Evolutionary conservation across 2,888 invertebrate genomes (phyloP).

Genomic region (Andrena chrysosceles): DNA sequence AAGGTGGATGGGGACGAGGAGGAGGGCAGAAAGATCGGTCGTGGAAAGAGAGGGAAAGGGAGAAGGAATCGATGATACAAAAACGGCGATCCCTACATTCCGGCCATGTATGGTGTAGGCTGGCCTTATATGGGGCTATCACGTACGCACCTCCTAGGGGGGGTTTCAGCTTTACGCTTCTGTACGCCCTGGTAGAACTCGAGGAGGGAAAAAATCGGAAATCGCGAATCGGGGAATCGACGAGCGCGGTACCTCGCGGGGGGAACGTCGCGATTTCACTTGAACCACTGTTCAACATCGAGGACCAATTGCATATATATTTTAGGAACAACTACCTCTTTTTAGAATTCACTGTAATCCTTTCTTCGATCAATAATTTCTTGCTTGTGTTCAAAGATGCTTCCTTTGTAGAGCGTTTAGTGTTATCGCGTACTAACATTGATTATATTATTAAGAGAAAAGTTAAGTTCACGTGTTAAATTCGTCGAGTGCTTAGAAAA

Average conservation of each 20-base stretch:
- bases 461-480: too few species aligned
- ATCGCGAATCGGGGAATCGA: constrained; percentile 30
- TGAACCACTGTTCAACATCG: neutral
- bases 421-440: too few species aligned
- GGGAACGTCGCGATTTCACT: constrained; percentile 11
- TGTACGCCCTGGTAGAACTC: constrained; percentile 56
- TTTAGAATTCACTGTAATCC: too few species aligned
- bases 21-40: constrained; percentile 24
- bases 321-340: neutral
- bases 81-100: constrained; percentile 84
- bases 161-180: constrained; percentile 76
- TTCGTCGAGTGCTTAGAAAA: too few species aligned
- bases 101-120: constrained; percentile 81
- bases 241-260: constrained; percentile 8
- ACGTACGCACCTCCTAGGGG: constrained; percentile 74
- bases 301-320: neutral
- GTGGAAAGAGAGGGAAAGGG: constrained; percentile 43
- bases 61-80: constrained; percentile 79
- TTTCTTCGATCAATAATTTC: too few species aligned
- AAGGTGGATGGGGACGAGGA: constrained; percentile 42
- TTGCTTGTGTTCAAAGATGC: too few species aligned
- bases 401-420: too few species aligned
- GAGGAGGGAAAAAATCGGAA: constrained; percentile 61
- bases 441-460: too few species aligned
- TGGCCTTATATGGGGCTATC: constrained; percentile 82